phyloP scores from a whole-genome alignment of 53 echinoderm and acorn worm genomes.

The Echinometra lucunter region DNA sequence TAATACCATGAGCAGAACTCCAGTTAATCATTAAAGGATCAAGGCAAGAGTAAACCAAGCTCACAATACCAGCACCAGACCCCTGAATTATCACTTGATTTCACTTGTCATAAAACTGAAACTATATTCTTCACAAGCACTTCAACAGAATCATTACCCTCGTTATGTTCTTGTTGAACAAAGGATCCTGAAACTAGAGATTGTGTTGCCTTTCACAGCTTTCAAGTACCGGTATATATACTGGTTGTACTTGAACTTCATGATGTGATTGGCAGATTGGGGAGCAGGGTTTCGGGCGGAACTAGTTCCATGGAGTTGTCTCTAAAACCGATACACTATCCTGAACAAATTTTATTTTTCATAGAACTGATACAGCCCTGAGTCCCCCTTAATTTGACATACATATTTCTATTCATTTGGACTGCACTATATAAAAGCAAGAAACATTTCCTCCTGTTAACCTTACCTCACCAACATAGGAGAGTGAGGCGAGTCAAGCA shows the following conservation, averaged over 20 bases:
- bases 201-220: not conserved
- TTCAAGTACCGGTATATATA: constrained; percentile 16
- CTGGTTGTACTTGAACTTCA: too few species aligned
- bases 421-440: not conserved
- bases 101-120: constrained; percentile 23
- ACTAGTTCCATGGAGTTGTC: not conserved
- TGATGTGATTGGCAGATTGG: not conserved
- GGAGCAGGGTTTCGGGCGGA: not conserved
- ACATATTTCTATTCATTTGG: not conserved
- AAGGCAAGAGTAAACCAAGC: not conserved
- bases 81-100: not conserved
- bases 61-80: not conserved
- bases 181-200: not conserved
- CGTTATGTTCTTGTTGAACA: not conserved
- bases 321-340: not conserved
- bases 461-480: not conserved
- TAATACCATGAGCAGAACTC: too few species aligned
- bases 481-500: not conserved
- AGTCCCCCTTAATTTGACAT: not conserved
- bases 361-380: not conserved
- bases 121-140: not conserved
- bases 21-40: not conserved
- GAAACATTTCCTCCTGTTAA: not conserved
- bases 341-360: not conserved
- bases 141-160: not conserved